phyloP scores from a whole-genome alignment of 2,113 vertebrate species.

The Uropsilus gracilis region DNA sequence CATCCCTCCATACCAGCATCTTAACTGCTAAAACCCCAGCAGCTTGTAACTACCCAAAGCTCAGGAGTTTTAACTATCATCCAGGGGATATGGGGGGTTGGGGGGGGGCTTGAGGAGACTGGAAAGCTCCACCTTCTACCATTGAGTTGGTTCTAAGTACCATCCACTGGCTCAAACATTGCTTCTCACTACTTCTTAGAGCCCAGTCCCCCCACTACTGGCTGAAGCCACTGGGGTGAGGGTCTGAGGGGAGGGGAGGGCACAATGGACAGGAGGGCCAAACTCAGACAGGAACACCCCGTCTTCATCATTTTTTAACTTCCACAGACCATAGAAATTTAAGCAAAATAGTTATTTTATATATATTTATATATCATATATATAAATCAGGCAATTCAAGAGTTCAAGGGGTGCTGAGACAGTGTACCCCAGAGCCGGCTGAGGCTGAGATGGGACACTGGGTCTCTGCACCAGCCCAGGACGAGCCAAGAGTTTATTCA shows the following conservation, averaged over 20 bases:
- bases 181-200: no score
- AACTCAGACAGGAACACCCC: conserved; percentile 69
- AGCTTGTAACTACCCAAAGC: no score
- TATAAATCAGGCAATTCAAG: conserved; percentile 76
- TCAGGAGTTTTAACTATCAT: no score
- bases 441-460: not conserved
- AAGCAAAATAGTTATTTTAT: conserved; percentile 87
- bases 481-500: not conserved
- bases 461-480: conserved; percentile 41
- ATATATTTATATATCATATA: conserved; percentile 75
- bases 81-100: no score
- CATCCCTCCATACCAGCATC: no score
- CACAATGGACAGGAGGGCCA: conserved; percentile 28
- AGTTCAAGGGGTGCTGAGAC: conserved; percentile 21
- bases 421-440: not conserved
- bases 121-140: no score
- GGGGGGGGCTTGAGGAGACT: no score
- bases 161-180: no score
- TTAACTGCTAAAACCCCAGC: no score
- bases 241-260: not conserved
- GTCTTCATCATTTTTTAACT: conserved; percentile 85
- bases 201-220: not conserved
- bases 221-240: conserved; percentile 38
- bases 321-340: conserved; percentile 85
- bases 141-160: no score